Conservation (phyloP, 2,113 vertebrate genomes). For the Casuarius casuarius region DNA sequence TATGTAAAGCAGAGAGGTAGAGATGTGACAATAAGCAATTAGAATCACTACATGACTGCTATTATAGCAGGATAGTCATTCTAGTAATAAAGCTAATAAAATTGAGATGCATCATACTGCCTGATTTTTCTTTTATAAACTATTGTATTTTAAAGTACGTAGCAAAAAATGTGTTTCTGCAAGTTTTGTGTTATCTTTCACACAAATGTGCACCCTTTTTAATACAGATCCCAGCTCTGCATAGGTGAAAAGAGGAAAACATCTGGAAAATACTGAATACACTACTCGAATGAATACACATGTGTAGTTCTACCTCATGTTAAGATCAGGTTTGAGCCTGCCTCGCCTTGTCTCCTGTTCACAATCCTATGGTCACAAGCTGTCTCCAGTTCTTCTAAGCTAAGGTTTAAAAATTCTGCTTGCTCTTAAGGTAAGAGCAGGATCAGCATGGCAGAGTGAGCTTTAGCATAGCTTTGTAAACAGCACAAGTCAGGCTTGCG, state of each 20-base stretch:
- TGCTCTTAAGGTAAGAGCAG: neutral
- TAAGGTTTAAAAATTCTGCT: neutral
- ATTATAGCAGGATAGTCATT: neutral
- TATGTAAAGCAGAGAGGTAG: neutral
- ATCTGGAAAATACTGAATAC: neutral
- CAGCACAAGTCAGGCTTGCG: rapidly evolving
- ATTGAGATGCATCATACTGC: neutral
- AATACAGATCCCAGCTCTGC: neutral
- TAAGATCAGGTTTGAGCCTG: neutral
- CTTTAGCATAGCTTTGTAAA: neutral
- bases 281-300: neutral
- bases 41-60: neutral
- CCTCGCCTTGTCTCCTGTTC: neutral
- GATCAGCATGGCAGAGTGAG: neutral
- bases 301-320: rapidly evolving
- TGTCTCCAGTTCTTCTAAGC: neutral
- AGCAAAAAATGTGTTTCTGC: neutral
- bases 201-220: neutral
- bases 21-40: neutral
- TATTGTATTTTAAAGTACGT: neutral
- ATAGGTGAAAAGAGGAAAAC: neutral
- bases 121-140: neutral
- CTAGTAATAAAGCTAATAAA: neutral
- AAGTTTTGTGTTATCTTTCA: neutral
- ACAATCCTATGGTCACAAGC: neutral